Evolutionary conservation across 2,113 vertebrate genomes (phyloP).

Genomic region (Gallinago jamesoni): DNA sequence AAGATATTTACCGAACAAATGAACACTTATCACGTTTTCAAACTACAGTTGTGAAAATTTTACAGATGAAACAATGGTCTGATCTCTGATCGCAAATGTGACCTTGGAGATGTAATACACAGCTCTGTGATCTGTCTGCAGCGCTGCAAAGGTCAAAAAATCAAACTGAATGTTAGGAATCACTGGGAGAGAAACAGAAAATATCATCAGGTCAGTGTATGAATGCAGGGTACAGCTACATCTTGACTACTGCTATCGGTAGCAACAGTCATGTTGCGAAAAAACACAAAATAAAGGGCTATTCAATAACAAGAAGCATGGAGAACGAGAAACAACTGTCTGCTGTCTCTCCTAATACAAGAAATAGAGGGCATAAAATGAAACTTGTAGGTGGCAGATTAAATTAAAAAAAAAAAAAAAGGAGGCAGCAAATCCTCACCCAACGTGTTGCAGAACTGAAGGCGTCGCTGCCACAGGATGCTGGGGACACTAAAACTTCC

Average conservation of each 20-base stretch:
- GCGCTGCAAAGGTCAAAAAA: conserved; percentile 7
- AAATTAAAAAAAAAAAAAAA: not conserved
- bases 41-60: not conserved
- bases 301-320: conserved; percentile 27
- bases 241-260: not conserved
- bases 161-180: not conserved
- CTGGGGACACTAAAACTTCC: not conserved
- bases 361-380: conserved; percentile 26
- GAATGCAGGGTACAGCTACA: not conserved
- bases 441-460: not conserved
- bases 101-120: not conserved
- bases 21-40: not conserved
- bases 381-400: conserved; percentile 39
- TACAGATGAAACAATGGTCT: not conserved
- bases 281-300: not conserved
- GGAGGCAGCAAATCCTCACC: not conserved
- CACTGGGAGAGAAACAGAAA: conserved; percentile 17
- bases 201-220: not conserved
- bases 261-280: not conserved
- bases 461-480: not conserved
- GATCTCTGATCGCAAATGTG: not conserved
- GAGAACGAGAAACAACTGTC: not conserved
- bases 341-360: conserved; percentile 1
- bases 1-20: not conserved
- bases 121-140: not conserved